Conservation (phyloP, 1,140 invertebrate genomes). For the Bilobella aurantiaca region DNA sequence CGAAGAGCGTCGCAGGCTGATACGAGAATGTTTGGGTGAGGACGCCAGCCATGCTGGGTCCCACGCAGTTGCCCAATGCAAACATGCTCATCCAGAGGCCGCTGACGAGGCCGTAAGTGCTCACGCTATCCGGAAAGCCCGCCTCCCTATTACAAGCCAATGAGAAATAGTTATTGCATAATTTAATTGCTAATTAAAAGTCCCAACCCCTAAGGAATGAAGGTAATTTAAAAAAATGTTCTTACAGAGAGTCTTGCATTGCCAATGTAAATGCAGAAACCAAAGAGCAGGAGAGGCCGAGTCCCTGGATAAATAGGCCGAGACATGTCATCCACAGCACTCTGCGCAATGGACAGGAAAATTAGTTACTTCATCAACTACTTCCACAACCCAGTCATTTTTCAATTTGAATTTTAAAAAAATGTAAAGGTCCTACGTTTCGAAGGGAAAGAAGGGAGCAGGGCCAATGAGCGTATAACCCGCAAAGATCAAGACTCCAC, state of each 20-base stretch:
- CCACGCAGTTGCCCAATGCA: conserved; percentile 65
- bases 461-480: conserved; percentile 65
- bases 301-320: conserved; percentile 61
- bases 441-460: conserved; percentile 54
- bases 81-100: conserved; percentile 76
- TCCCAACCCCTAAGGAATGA: too few species aligned
- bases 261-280: conserved; percentile 71
- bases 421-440: conserved; percentile 42
- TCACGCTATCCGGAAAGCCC: conserved; percentile 65
- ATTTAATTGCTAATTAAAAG: too few species aligned
- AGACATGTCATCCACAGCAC: conserved; percentile 53
- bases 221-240: too few species aligned
- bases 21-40: neutral
- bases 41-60: conserved; percentile 31
- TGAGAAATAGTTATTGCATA: too few species aligned
- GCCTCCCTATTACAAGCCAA: too few species aligned
- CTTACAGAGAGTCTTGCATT: conserved; percentile 61
- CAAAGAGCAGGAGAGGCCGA: conserved; percentile 68
- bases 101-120: conserved; percentile 72
- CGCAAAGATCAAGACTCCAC: conserved; percentile 52
- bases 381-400: too few species aligned
- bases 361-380: too few species aligned
- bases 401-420: neutral
- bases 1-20: neutral
- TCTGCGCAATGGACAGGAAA: too few species aligned